Evolutionary conservation across 1,140 invertebrate species (phyloP), one percentile per base, ranked within the genome.

Genomic region (Zelostemma sp.): DNA sequence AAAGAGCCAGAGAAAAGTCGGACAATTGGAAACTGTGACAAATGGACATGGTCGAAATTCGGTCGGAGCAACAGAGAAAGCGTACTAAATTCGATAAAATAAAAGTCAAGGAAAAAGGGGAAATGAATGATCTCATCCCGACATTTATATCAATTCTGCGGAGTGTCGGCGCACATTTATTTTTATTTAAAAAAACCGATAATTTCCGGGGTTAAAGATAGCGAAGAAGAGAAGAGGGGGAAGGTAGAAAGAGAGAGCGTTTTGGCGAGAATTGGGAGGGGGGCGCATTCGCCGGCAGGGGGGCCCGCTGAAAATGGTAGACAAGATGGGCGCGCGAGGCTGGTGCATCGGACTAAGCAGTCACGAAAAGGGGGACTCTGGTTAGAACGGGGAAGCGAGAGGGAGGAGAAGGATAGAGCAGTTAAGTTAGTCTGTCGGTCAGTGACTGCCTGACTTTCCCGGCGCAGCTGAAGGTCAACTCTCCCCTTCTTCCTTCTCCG

Each of bases 391-490:
- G 71, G 68, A 54, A 72, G 72, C 71, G 75, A 75, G 68, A 64
- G 74, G 76, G 72, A 76, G 75, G 76, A 85, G 74, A 81, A 81
- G 80, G 81, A 84, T 81, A 84, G 81, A 84, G 82, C 78, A 80
- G 82, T 84, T 84, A 85, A 85, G 82, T 85, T 85, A 85, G 84
- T 84, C 83, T 84, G 81, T 83, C 84, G 84, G 84, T 85, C 84
- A 85, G 84, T 85, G 83, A 85, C 84, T 85, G 84, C 77, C 80
- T 85, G 84, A 85, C 83, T 85, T 85, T 85, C 83, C 83, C 81
- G 84, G 77, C 83, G 75, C 78, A 76, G 82, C 79, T 84, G 81
- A 85, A 85, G 84, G 83, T 85, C 83, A 85, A 83, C 78, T 81
- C 80, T 79, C 78, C 80, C 80, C 80, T 78, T 81, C 54, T 64